Evolutionary conservation across 2,797 vertebrate genomes (phyloP).

Genomic region (Atherinosoma microstoma): DNA sequence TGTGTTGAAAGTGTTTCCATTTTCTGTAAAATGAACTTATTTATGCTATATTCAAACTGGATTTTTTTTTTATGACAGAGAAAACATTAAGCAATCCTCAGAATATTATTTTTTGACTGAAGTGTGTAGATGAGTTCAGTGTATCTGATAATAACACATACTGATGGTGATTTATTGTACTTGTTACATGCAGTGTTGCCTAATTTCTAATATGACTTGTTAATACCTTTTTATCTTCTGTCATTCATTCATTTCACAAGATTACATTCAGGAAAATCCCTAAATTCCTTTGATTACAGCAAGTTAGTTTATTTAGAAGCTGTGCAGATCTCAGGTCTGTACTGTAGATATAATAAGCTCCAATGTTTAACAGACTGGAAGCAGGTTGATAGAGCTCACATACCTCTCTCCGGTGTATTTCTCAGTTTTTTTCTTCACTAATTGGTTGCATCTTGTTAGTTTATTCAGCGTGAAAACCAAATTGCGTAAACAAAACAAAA

Average conservation of each 20-base stretch:
- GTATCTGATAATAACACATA: too few species aligned
- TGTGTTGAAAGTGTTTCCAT: too few species aligned
- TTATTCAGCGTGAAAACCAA: not conserved
- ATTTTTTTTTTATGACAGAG: too few species aligned
- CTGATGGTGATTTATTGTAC: not conserved
- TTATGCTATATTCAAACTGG: too few species aligned
- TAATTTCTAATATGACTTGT: not conserved
- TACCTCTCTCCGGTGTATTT: not conserved
- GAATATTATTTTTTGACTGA: too few species aligned
- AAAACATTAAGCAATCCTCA: too few species aligned
- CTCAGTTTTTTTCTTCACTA: not conserved
- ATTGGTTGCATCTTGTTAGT: not conserved
- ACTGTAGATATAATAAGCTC: not conserved
- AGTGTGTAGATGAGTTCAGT: too few species aligned
- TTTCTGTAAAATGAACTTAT: too few species aligned
- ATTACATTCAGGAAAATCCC: not conserved
- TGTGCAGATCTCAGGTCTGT: not conserved
- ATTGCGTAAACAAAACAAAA: not conserved
- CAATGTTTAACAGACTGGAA: not conserved
- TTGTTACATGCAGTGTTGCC: not conserved
- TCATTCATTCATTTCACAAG: not conserved
- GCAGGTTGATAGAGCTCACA: not conserved
- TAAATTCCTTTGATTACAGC: not conserved
- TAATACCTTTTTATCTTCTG: not conserved
- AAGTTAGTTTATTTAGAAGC: not conserved